phyloP scores from a whole-genome alignment of 2,113 vertebrate species.

The Solea senegalensis region DNA sequence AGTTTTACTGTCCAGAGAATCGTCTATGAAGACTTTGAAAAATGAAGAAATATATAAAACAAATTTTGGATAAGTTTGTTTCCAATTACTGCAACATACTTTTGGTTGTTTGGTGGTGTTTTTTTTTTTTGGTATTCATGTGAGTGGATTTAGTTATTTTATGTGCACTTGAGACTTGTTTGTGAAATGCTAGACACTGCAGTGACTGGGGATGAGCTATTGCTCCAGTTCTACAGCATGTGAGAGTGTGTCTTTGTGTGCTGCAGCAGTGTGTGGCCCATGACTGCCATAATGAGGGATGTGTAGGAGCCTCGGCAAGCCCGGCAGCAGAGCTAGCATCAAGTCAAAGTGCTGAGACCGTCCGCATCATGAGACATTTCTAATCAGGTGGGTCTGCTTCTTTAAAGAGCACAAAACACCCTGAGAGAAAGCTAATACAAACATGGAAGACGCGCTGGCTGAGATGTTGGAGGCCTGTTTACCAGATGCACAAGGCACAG shows the following conservation, averaged over 20 bases:
- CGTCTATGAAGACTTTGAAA: no score
- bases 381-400: conserved; percentile 57
- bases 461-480: conserved; percentile 39
- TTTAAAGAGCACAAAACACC: conserved; percentile 49
- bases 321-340: conserved; percentile 55
- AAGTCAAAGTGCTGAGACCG: conserved; percentile 52
- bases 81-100: no score
- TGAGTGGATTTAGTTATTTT: background rate
- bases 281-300: conserved; percentile 54
- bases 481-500: conserved; percentile 41
- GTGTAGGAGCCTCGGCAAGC: conserved; percentile 50
- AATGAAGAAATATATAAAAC: no score
- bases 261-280: conserved; percentile 39
- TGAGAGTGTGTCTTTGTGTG: conserved; percentile 19
- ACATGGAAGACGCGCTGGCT: conserved; percentile 20
- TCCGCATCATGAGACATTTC: conserved; percentile 61
- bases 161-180: background rate
- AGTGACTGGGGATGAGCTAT: conserved; percentile 14
- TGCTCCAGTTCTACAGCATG: background rate
- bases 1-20: no score
- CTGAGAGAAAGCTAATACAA: conserved; percentile 21
- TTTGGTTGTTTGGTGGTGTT: no score
- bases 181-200: conserved; percentile 8
- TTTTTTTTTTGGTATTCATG: background rate
- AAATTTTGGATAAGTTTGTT: no score